Conservation (phyloP, 2,888 invertebrate genomes). For the Drosophila affinis region DNA sequence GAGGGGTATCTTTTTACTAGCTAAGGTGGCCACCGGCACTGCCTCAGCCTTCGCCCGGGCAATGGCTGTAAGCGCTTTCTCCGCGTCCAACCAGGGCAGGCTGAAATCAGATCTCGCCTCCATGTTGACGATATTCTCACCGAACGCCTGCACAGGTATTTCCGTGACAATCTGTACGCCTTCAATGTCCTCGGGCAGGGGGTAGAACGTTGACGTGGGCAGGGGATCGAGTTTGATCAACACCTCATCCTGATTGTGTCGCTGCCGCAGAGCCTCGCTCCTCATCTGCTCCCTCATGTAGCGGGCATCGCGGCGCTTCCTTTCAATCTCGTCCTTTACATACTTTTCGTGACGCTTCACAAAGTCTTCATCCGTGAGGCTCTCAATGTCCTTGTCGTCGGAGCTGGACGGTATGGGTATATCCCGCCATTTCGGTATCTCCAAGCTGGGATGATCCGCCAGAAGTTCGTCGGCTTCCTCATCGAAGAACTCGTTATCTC, state of each 20-base stretch:
- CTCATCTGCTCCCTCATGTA: constrained; percentile 94
- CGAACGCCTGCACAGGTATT: constrained; percentile 93
- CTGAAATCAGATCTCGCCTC: constrained; percentile 57
- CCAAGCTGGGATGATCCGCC: constrained; percentile 80
- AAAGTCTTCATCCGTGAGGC: constrained; percentile 93
- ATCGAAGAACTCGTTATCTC: constrained; percentile 81
- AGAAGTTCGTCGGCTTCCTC: constrained; percentile 80
- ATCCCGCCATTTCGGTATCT: constrained; percentile 83
- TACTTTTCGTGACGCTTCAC: constrained; percentile 92
- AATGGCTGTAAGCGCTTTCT: constrained; percentile 42
- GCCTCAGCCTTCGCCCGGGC: constrained; percentile 44
- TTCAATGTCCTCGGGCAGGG: constrained; percentile 89
- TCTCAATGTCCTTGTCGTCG: constrained; percentile 87
- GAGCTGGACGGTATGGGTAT: constrained; percentile 45
- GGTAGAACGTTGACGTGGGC: constrained; percentile 87
- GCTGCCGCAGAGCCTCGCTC: constrained; percentile 90
- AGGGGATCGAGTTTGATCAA: constrained; percentile 71
- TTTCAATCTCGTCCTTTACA: constrained; percentile 89
- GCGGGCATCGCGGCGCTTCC: constrained; percentile 95
- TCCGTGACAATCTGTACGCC: constrained; percentile 90
- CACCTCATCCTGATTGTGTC: constrained; percentile 84
- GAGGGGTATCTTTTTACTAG: constrained; percentile 54
- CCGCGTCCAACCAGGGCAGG: constrained; percentile 80
- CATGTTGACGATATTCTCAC: constrained; percentile 89
- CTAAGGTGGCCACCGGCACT: constrained; percentile 59